Evolutionary conservation across 2,888 invertebrate genomes (phyloP).

Genomic region (Heteromurus nitidus): DNA sequence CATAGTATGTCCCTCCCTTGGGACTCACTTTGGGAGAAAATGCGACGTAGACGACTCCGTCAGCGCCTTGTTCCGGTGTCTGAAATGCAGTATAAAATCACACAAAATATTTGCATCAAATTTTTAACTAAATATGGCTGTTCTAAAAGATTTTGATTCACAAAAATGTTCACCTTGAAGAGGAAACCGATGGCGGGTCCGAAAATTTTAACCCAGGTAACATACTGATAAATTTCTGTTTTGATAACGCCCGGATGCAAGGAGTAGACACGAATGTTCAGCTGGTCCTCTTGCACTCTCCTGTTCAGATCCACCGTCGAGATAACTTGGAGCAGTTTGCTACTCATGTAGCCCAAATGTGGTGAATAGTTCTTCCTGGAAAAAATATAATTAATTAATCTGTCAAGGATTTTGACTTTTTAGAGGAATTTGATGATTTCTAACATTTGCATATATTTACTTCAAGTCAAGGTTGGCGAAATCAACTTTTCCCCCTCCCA

Average conservation of each 20-base stretch:
- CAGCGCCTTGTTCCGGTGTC: constrained; percentile 87
- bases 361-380: constrained; percentile 60
- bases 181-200: constrained; percentile 50
- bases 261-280: constrained; percentile 81
- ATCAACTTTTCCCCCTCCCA: constrained; percentile 83
- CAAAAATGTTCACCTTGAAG: constrained; percentile 43
- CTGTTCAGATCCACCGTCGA: constrained; percentile 81
- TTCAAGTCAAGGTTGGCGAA: constrained; percentile 84
- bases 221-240: constrained; percentile 62
- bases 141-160: neutral
- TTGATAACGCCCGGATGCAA: constrained; percentile 92
- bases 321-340: constrained; percentile 86
- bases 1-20: constrained; percentile 87
- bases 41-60: constrained; percentile 85
- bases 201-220: constrained; percentile 45
- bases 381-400: constrained; percentile 9
- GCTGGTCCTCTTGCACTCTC: constrained; percentile 78
- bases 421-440: neutral
- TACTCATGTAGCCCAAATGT: constrained; percentile 85
- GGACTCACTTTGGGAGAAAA: constrained; percentile 84
- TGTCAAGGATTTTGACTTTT: neutral
- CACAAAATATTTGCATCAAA: neutral
- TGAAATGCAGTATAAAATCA: constrained; percentile 75
- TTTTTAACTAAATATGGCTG: neutral
- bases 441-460: constrained; percentile 75